Conservation (phyloP, 1,140 invertebrate genomes). For the Ceratosolen fusciceps region DNA sequence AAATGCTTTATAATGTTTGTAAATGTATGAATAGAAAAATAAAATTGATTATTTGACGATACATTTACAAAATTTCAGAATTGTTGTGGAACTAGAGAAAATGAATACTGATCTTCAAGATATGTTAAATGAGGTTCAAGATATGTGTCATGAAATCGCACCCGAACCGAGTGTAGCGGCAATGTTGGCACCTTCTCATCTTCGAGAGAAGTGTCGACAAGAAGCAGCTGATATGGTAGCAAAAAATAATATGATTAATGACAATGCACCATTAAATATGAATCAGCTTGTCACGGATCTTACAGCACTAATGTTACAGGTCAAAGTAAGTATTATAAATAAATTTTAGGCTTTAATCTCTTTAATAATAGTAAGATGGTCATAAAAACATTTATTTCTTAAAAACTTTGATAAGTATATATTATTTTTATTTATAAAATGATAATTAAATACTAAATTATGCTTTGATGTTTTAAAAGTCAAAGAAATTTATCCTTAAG, state of each 20-base stretch:
- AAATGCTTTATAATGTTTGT: too few species aligned
- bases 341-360: too few species aligned
- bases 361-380: too few species aligned
- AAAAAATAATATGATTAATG: conserved; percentile 78
- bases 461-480: too few species aligned
- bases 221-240: conserved; percentile 87
- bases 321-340: conserved; percentile 77
- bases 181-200: conserved; percentile 88
- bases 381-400: too few species aligned
- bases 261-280: conserved; percentile 75
- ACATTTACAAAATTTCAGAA: conserved; percentile 57
- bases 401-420: too few species aligned
- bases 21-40: conserved; percentile 7
- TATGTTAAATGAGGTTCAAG: conserved; percentile 88
- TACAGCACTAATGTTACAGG: conserved; percentile 92
- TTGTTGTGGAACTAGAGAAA: conserved; percentile 91
- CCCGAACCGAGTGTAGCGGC: conserved; percentile 89
- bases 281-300: conserved; percentile 88
- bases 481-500: too few species aligned
- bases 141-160: conserved; percentile 87
- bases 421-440: too few species aligned
- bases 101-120: conserved; percentile 91
- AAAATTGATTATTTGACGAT: conserved; percentile 12
- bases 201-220: conserved; percentile 88
- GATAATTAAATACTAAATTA: too few species aligned